Percentiles rank a stretch among this genome's conserved stretches.
Evolutionary conservation across 2,888 invertebrate species (phyloP).

Genomic region (Netelia inedita): DNA sequence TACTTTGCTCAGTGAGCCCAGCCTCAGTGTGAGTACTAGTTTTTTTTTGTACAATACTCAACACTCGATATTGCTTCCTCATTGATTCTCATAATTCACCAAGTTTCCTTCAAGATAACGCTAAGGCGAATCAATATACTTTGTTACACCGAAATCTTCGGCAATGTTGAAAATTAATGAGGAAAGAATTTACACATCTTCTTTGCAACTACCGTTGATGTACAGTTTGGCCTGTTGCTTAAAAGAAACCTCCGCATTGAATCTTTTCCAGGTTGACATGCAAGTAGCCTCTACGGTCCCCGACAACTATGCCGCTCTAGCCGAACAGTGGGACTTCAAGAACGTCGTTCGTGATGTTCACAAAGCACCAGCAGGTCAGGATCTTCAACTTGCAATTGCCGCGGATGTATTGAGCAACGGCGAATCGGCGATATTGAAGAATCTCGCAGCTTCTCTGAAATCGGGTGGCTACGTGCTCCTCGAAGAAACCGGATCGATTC

Average conservation of each 20-base stretch:
- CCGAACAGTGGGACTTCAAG: conserved; percentile 89
- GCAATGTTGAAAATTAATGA: too few relatives aligned
- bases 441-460: conserved; percentile 88
- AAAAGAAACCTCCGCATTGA: background rate
- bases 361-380: conserved; percentile 88
- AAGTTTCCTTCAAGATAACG: background rate
- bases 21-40: conserved; percentile 86
- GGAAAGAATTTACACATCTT: background rate
- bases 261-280: conserved; percentile 86
- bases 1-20: conserved; percentile 91
- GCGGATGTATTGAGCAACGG: conserved; percentile 89
- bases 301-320: conserved; percentile 86
- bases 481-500: conserved; percentile 87
- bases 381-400: conserved; percentile 89
- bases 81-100: background rate
- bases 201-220: background rate
- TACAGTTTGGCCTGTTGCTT: conserved; percentile 19
- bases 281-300: conserved; percentile 87
- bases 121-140: too few relatives aligned
- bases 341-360: conserved; percentile 88
- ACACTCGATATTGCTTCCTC: background rate
- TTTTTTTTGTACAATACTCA: too few relatives aligned
- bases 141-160: too few relatives aligned
- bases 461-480: conserved; percentile 90
- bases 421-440: conserved; percentile 86